These are phyloP conservation scores for Tokudaia tokunoshimensis DNA, from an alignment of 2,797 vertebrate species.

Conservation along the genomic window DNA sequence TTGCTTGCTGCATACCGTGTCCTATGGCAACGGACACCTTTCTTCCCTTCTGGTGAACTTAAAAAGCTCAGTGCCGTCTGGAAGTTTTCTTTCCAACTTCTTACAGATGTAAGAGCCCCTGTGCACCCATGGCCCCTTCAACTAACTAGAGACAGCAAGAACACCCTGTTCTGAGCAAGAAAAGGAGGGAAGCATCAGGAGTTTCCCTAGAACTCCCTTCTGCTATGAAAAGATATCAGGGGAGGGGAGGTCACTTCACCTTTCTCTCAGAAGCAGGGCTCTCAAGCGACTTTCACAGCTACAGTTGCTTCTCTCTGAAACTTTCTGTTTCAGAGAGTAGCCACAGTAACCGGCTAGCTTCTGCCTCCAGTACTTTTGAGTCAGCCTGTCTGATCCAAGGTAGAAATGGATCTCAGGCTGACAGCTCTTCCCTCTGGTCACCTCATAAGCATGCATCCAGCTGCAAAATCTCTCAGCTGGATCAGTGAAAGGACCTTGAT, in stretches of 20 bases:
- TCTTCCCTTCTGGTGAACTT: constrained; percentile 39
- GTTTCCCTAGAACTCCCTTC: not conserved
- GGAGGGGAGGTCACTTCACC: not conserved
- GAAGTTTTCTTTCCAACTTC: constrained; percentile 33
- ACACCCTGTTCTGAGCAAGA: not conserved
- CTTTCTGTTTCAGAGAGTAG: too few species aligned
- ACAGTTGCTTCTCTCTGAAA: constrained; percentile 73
- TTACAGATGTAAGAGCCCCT: not conserved
- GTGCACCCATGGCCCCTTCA: constrained; percentile 34
- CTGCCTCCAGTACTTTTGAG: constrained; percentile 67
- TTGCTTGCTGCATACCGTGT: not conserved
- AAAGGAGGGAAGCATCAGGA: constrained; percentile 36
- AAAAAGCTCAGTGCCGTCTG: not conserved
- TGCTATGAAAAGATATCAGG: constrained; percentile 45
- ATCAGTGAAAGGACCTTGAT: constrained; percentile 84
- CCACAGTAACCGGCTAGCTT: constrained; percentile 84
- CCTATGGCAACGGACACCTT: not conserved
- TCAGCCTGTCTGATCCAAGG: constrained; percentile 78
- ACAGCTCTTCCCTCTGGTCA: constrained; percentile 78
- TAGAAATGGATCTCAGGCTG: constrained; percentile 79
- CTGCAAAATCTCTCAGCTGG: constrained; percentile 83
- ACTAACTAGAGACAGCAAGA: constrained; percentile 75
- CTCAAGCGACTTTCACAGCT: constrained; percentile 71
- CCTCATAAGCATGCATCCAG: constrained; percentile 82
- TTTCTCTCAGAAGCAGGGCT: constrained; percentile 31